A percentile compares a stretch with the other conserved stretches of the same genome.
Evolutionary conservation across 2,888 invertebrate genomes (phyloP).

Genomic region (Fragum whitleyi): DNA sequence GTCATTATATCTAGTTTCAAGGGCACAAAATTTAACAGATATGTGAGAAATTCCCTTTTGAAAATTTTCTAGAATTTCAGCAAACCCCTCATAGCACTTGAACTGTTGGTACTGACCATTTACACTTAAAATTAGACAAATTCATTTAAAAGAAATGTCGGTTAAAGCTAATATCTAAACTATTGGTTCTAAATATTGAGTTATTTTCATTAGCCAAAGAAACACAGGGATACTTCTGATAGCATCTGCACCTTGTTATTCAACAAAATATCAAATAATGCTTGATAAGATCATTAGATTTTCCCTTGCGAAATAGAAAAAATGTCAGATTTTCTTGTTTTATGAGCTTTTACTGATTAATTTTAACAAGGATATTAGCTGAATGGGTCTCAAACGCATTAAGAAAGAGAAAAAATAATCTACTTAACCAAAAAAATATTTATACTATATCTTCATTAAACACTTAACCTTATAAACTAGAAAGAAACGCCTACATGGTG

Average conservation of each 20-base stretch:
- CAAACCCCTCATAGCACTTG: too few species aligned
- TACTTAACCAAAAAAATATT: background rate
- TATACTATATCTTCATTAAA: conserved; percentile 18
- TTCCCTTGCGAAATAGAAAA: background rate
- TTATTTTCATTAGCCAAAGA: too few species aligned
- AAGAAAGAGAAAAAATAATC: conserved; percentile 5
- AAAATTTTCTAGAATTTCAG: too few species aligned
- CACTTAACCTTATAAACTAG: conserved; percentile 19
- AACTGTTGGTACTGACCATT: too few species aligned
- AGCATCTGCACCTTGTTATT: background rate
- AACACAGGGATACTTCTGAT: background rate
- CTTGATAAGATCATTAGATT: background rate
- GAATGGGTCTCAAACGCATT: conserved; percentile 7
- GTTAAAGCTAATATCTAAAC: too few species aligned
- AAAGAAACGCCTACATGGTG: background rate
- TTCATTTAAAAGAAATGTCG: too few species aligned
- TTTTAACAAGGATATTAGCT: conserved; percentile 21
- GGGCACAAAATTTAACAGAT: too few species aligned
- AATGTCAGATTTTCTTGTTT: conserved; percentile 29
- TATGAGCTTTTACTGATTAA: conserved; percentile 22
- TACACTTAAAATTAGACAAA: too few species aligned
- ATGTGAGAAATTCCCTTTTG: too few species aligned
- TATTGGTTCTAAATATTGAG: too few species aligned
- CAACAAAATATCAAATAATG: background rate
- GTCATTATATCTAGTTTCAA: too few species aligned